Evolutionary conservation across 2,888 invertebrate species (phyloP).

Genomic region (Deilephila elpenor): DNA sequence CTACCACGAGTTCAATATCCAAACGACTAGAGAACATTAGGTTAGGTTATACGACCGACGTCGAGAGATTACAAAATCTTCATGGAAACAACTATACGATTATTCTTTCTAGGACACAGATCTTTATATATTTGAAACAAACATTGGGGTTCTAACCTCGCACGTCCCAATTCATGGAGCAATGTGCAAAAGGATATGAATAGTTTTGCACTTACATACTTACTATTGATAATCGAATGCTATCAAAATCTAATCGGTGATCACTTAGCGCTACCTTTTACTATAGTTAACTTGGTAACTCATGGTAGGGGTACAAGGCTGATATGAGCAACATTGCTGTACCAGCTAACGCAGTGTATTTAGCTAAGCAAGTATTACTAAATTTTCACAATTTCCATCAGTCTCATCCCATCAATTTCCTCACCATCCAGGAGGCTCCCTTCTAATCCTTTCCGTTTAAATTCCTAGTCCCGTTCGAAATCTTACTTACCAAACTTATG

Average conservation of each 20-base stretch:
- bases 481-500: constrained; percentile 1
- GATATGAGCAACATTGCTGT: constrained; percentile 58
- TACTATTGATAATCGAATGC: constrained; percentile 14
- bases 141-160: constrained; percentile 3
- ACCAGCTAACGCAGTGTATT: constrained; percentile 52
- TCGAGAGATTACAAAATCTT: constrained; percentile 1
- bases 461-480: constrained; percentile 2
- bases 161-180: neutral
- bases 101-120: neutral
- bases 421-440: constrained; percentile 9
- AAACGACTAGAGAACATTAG: neutral
- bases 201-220: constrained; percentile 8
- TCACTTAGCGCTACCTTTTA: constrained; percentile 43
- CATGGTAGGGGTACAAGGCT: constrained; percentile 48
- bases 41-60: neutral
- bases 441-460: neutral
- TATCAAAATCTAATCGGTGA: constrained; percentile 23
- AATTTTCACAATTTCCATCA: constrained; percentile 42
- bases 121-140: neutral
- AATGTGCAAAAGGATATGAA: constrained; percentile 12
- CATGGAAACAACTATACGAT: neutral
- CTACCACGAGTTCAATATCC: constrained; percentile 25
- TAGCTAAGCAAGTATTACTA: constrained; percentile 51
- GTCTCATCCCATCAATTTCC: constrained; percentile 52
- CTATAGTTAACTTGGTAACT: constrained; percentile 29